Conservation (phyloP, 2,113 vertebrate species). For the Chaenogobius annularis region DNA sequence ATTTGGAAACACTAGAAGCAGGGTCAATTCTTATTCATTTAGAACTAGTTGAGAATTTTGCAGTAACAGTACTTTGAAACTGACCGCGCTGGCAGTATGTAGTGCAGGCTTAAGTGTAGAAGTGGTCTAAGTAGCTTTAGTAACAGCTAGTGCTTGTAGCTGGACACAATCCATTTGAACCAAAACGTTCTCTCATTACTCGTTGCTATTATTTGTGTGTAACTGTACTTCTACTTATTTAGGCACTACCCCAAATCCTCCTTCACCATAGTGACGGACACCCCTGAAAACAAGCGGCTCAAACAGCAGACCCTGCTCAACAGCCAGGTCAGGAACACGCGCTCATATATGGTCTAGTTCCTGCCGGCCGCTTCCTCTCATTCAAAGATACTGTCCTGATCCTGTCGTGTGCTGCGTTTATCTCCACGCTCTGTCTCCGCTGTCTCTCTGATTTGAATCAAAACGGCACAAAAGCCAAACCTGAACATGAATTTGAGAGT, state of each 20-base stretch:
- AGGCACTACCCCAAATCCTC: constrained; percentile 97
- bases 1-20: too few relatives aligned
- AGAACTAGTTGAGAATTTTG: background rate
- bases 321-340: constrained; percentile 83
- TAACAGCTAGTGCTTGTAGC: background rate
- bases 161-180: too few relatives aligned
- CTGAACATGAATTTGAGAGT: background rate
- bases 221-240: constrained; percentile 11
- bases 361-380: constrained; percentile 14
- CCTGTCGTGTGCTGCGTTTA: background rate
- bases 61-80: background rate
- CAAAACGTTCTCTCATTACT: background rate
- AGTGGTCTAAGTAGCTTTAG: background rate
- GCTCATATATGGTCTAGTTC: background rate
- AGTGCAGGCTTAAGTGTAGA: too few relatives aligned
- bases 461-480: constrained; percentile 11
- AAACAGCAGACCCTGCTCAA: constrained; percentile 96
- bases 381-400: constrained; percentile 8
- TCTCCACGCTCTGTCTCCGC: background rate
- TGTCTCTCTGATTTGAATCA: constrained; percentile 20
- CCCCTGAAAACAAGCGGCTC: constrained; percentile 93
- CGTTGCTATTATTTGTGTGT: too few relatives aligned
- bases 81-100: background rate
- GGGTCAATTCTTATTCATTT: too few relatives aligned
- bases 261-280: constrained; percentile 95